A percentile compares a stretch with the other conserved stretches of the same genome.
phyloP scores from a whole-genome alignment of 2,113 vertebrate species.

The Trachemys scripta region DNA sequence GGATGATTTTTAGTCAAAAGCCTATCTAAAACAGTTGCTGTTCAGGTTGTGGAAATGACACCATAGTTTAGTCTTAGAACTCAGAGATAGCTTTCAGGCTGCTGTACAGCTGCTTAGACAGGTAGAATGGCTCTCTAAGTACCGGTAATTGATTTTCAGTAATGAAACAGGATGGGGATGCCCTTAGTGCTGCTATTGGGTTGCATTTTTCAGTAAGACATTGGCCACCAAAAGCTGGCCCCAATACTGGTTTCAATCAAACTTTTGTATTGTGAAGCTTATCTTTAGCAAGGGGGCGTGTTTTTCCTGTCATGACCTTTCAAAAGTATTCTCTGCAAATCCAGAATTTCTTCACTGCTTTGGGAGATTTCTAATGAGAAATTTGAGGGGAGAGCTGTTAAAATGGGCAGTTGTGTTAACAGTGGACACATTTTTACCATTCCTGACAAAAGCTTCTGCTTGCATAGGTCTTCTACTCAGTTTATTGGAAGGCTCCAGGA shows the following conservation, averaged over 20 bases:
- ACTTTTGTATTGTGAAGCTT: neutral
- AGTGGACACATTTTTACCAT: neutral
- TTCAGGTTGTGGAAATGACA: neutral
- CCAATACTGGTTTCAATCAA: neutral
- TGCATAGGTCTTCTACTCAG: neutral
- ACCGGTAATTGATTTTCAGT: fast-evolving
- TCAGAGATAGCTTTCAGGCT: neutral
- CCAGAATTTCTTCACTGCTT: neutral
- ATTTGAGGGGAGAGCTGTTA: neutral
- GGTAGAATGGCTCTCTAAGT: neutral
- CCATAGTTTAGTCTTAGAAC: neutral
- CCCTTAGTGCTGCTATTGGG: neutral
- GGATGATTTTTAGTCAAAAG: neutral
- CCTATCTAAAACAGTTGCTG: neutral
- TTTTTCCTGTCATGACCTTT: neutral
- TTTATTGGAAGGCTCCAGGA: neutral
- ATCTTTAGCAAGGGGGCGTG: neutral
- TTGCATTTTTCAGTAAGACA: neutral
- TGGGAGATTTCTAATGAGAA: neutral
- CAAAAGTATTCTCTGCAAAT: neutral
- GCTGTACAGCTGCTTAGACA: neutral
- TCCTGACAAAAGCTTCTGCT: neutral
- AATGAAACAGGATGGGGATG: neutral
- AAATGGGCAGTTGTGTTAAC: neutral
- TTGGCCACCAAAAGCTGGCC: neutral